These are phyloP conservation scores for Cepaea hortensis DNA, from an alignment of 2,888 invertebrate genomes.

Conservation along the genomic window DNA sequence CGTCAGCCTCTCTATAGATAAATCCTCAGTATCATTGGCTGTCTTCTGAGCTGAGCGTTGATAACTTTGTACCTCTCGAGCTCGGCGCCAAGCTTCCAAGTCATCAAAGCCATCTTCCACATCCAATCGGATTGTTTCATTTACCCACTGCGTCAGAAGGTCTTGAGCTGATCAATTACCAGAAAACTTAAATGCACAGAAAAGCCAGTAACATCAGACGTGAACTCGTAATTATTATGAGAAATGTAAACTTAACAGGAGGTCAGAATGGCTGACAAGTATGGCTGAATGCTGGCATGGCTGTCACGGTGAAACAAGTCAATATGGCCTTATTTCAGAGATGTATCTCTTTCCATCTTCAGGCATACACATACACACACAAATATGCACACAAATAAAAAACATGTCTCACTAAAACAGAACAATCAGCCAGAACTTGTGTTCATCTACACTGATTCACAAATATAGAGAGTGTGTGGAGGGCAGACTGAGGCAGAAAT, in stretches of 20 bases:
- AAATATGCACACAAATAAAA: too few relatives aligned
- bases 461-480: too few relatives aligned
- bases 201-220: neutral
- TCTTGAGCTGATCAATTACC: conserved; percentile 66
- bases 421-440: too few relatives aligned
- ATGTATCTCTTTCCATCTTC: too few relatives aligned
- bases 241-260: neutral
- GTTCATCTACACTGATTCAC: too few relatives aligned
- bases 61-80: conserved; percentile 19
- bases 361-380: too few relatives aligned
- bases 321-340: too few relatives aligned
- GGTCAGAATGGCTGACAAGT: neutral
- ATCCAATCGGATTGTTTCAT: conserved; percentile 68
- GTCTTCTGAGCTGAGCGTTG: conserved; percentile 13
- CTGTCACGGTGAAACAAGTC: too few relatives aligned
- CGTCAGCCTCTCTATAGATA: conserved; percentile 14
- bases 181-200: neutral
- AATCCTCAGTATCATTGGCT: conserved; percentile 16
- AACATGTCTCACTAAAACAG: too few relatives aligned
- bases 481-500: too few relatives aligned
- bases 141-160: conserved; percentile 73
- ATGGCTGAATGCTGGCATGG: too few relatives aligned
- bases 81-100: conserved; percentile 58
- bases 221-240: neutral
- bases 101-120: conserved; percentile 61